Base-by-base conservation (phyloP, 2,888 invertebrate genomes). In the Eulithis testata region DNA sequence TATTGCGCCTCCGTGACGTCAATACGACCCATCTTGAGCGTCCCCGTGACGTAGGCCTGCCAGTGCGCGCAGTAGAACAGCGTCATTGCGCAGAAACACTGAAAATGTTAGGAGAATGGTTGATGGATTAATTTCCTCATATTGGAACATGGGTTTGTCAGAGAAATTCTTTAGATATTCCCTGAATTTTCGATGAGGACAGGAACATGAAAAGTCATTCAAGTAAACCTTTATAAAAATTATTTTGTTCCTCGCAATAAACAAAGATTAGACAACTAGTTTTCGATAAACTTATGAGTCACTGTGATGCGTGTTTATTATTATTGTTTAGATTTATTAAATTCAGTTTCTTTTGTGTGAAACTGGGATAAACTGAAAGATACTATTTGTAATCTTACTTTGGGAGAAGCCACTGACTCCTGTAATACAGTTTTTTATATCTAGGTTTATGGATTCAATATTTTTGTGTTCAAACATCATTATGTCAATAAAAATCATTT, bases 1-100 rank as follows among this genome's bases (percentile, higher is more conserved):
- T 98, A 96, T 91, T 99, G 99, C 6, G 99, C 99, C 93, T 99
- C 99, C 0, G 99, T 99, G 40, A 99, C 99, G 94, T 99, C 99
- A 76, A 99, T 94, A 88, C 95, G 96, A 58, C 98, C 98, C 93
- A 98, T 97, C 77, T 96, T 95, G 76, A 98, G 93, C 36, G 97
- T 98, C 54, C 98, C 99, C 70, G 99, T 99, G 49, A 99, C 99
- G 90, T 99, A 99, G 0, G 99, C 99, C 87, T 99, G 99, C 99
- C 99, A 99, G 90, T 99, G 99, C 21, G 99, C 99, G 89, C 98
- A 98, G 91, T 99, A 99, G 94, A 99, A 99, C 72, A 99, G 93
- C 43, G 98, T 96, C 94, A 98, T 97, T 37, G 98, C 98, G 89
- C 97, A 96, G 87, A 99, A 97, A 87, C 98, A 98, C 95, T 98